Evolutionary conservation across 92 coral and sea anemone genomes (phyloP), one percentile per base, ranked within the genome.

Genomic region (Porites lobata): DNA sequence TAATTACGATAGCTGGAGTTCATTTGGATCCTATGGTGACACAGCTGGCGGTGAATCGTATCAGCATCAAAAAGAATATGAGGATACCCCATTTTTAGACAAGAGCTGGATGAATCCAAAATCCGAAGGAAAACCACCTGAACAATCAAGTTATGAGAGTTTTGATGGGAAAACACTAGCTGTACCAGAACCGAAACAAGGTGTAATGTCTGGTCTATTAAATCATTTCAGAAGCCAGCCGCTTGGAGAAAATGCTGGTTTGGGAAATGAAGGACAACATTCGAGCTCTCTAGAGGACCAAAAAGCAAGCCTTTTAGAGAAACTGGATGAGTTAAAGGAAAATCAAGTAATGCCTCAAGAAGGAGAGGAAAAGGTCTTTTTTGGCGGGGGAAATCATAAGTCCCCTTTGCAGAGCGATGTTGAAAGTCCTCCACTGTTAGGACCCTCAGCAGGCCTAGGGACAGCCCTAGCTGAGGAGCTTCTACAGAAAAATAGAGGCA

Each of bases 101-200:
- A 84, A 84, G 43, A 84, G 87, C 65, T 84, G 87, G 87, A 72
- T 66, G 80, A 84, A 84, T 26, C 24, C 87, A 74, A 84, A 84
- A 74, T 47, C 87, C 12, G 87, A 75, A 24, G 73, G 11, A 73
- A 65, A 9, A 52, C 1, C 86, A 10, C 68, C 62, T 8, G n/a
- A 62, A 3, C 58, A 57, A 38, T 0, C 47, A 58, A 20, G 87
- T 18, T 84, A 62, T 62, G 64, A 75, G 63, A 84, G 80, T 73
- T 62, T 53, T 43, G 87, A 84, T 74, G 87, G 87, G 19, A 84
- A 84, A 62, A 15, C 81, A 3, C 21, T 84, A 14, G 87, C 87
- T 22, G 87, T 73, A 8, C 80, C 80, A 2, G 80, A 73, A 43
- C 80, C 80, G 19, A 84, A 75, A 63, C 78, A 63, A 26, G 80